Conservation (phyloP, 2,113 vertebrate genomes). For the Halichoerus grypus region DNA sequence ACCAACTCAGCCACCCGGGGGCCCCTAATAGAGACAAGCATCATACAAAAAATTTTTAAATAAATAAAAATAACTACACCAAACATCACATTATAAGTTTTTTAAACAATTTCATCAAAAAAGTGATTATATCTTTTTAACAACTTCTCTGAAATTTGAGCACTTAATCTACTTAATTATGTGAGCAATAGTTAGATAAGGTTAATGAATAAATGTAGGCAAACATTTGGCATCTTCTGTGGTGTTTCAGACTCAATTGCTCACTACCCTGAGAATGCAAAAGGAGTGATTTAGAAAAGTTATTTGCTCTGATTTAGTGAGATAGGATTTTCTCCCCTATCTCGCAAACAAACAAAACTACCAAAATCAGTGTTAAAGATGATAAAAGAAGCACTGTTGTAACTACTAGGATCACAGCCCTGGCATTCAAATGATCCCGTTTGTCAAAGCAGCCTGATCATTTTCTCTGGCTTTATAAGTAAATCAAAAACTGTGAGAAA, state of each 20-base stretch:
- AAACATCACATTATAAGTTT: conserved; percentile 32
- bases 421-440: not conserved
- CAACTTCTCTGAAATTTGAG: not conserved
- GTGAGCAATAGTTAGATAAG: not conserved
- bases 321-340: conserved; percentile 36
- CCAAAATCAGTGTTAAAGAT: not conserved
- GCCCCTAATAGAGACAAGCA: not conserved
- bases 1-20: not conserved
- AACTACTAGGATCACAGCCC: not conserved
- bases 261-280: not conserved
- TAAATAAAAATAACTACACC: not conserved
- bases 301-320: not conserved
- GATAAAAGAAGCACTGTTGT: not conserved
- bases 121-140: not conserved
- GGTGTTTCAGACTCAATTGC: not conserved
- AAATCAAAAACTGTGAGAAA: not conserved
- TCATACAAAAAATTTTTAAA: not conserved
- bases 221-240: not conserved
- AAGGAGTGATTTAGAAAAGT: not conserved
- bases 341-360: conserved; percentile 23
- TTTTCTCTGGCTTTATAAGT: conserved; percentile 23
- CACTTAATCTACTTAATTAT: not conserved
- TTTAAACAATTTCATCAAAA: not conserved
- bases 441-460: not conserved
- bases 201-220: not conserved